Evolutionary conservation across 2,797 vertebrate genomes (phyloP), one percentile per base, ranked within the genome.

Genomic region (Sebastes vulpes): DNA sequence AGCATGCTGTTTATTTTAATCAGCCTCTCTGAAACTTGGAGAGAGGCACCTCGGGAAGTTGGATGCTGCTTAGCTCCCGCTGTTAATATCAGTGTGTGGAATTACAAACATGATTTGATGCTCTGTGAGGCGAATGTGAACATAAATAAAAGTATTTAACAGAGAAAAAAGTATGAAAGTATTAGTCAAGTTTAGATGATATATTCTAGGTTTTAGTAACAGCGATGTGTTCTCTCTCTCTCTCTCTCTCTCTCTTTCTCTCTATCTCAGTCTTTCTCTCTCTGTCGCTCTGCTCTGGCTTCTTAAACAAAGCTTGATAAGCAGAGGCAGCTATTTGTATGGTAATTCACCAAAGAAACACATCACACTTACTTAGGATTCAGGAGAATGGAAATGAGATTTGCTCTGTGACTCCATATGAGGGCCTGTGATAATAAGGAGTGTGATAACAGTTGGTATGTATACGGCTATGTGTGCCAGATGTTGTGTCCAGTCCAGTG

Each of bases 251-350:
- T 32, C 31, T 32, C 9, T 32, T 0, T 32, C 31, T 58, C 21
- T 57, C 21, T 38, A 0, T 14, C 38, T 42, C 38, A 14, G 5
- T 38, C 35, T 42, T 42, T 46, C 14, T 46, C 21, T 58, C 21
- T 57, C 21, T 38, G 54, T 76, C 35, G 10, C 61, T 73, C 48
- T 52, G 11, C 76, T 79, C 60, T 74, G 32, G 26, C 53, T 80
- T 79, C 52, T 68, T 78, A 56, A 83, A 79, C 69, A 61, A 83
- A 77, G 65, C 72, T 61, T 82, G 91, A 88, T 89, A 91, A 66
- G 80, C 32, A 68, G 76, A n/a, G 60, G 12, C 77, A 29, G 28
- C 75, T 82, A 89, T 86, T 89, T 88, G 66, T 85, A 85, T 84
- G 84, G 70, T 89, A 83, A 89, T 85, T 84, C 65, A 61, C 26